Evolutionary conservation across 2,888 invertebrate genomes (phyloP), one percentile per base, ranked within the genome.

Genomic region (Cheilosia variabilis): DNA sequence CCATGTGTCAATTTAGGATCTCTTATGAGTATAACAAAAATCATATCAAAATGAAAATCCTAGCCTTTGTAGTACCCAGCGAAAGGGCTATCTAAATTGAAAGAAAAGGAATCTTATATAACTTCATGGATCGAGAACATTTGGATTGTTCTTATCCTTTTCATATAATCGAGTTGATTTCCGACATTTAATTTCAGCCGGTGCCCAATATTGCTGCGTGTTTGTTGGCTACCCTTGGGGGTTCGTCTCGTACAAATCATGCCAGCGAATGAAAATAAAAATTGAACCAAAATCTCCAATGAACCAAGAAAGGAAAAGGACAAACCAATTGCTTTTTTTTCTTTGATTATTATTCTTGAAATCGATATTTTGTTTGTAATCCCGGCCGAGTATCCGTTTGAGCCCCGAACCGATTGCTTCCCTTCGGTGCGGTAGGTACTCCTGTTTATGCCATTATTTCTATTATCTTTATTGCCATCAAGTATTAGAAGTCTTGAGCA

Each of bases 391-490:
- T 10, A 22, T 60, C 10, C 27, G 17, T 58, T 41, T 37, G 19
- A 9, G 1, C 22, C n/a, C 27, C 57, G 37, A 27, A 68, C 45
- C 45, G n/a, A 15, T 4, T n/a, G 57, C 10, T 50, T 4, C 62
- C 41, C 50, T 50, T 55, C 19, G 57, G 73, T 57, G 47, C 31
- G 45, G 57, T 53, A 45, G 7, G 31, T 31, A 31, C 69, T 58
- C 52, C 52, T 77, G 58, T 71, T 55, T 37, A 34, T 78, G 52
- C 58, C 58, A 75, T 75, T 73, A 79, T 53, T 83, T 68, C 77
- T 68, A 63, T 72, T 63, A 75, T 84, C 79, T 79, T 53, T 73
- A 73, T 65, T 63, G 73, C 79, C 73, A 84, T 79, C 69, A 65
- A 69, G 63, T 68, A 75, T 63, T 62, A 47, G 27, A 83, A 65